phyloP scores from a whole-genome alignment of 2,888 invertebrate genomes.

The Eulithis prunata region DNA sequence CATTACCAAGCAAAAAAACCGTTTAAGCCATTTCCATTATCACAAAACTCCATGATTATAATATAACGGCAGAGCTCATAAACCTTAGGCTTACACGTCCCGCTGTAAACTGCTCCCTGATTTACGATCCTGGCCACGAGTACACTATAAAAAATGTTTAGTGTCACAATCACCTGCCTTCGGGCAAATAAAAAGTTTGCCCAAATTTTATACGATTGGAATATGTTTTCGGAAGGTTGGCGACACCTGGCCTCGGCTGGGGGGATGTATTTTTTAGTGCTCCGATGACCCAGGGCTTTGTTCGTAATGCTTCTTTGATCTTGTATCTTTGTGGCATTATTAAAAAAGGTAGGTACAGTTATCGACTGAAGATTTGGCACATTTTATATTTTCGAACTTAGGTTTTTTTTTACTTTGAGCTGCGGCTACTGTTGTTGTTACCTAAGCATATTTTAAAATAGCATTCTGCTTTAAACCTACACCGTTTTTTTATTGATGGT shows the following conservation, averaged over 20 bases:
- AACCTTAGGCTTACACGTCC: conserved; percentile 52
- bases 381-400: background rate
- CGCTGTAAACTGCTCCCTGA: conserved; percentile 64
- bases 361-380: background rate
- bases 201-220: conserved; percentile 42
- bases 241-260: conserved; percentile 28
- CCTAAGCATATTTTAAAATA: too few species aligned
- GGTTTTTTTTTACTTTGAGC: too few species aligned
- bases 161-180: conserved; percentile 58
- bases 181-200: conserved; percentile 43
- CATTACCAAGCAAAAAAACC: conserved; percentile 13
- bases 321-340: conserved; percentile 12
- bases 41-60: conserved; percentile 27
- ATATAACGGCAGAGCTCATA: conserved; percentile 43
- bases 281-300: conserved; percentile 22
- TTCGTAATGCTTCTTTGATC: conserved; percentile 9
- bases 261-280: conserved; percentile 15
- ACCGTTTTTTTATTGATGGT: too few species aligned
- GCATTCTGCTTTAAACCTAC: too few species aligned
- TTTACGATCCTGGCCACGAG: conserved; percentile 57
- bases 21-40: conserved; percentile 34
- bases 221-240: conserved; percentile 35
- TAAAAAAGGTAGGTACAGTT: conserved; percentile 10
- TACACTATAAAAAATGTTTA: conserved; percentile 67
- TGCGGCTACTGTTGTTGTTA: too few species aligned